Base-by-base conservation (phyloP, 2,888 invertebrate species). In the Tipula confusa region DNA sequence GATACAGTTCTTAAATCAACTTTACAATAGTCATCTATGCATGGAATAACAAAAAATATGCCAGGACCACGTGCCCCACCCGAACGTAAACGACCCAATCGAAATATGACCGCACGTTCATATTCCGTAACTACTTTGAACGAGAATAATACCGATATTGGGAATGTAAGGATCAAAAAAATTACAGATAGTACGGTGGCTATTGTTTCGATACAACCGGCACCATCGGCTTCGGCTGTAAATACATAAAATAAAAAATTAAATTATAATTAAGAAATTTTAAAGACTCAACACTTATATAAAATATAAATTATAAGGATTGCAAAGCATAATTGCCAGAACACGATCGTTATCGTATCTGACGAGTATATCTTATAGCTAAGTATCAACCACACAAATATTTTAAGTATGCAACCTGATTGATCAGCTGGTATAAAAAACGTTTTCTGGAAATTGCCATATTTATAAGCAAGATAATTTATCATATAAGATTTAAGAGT, bases 1-100 rank as follows among this genome's bases (percentile, higher is more conserved):
- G 97, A 97, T 0, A 98, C 96, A 0, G 97, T 97, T 85, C 98
- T 92, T 84, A 98, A 91, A 89, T 98, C 98, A 79, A 98, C 96
- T 89, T 96, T 97, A 84, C 95, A 94, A 88, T 97, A 98, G 82
- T 94, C 95, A 88, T 98, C 98, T 84, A 98, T 95, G 89, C 98
- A 99, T 0, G 98, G 98, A 85, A 98, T 91, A 7, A 98, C 94
- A 89, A 98, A 98, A 89, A 98, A 98, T 85, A 97, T 93, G 0
- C 97, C 97, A n/a, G 96, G 94, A 0, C 97, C 96, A 85, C 95
- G 91, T 1, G 95, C 94, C 2, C 95, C 95, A 0, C 95, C 95
- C 85, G 92, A 92, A 84, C 93, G 90, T 79, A 97, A 88, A 83
- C 97, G 92, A 38, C 97, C 97, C 86, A 97, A 91, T 24, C 97